Evolutionary conservation across 2,888 invertebrate genomes (phyloP), one percentile per base, ranked within the genome.

Genomic region (Adelognathus sp.): DNA sequence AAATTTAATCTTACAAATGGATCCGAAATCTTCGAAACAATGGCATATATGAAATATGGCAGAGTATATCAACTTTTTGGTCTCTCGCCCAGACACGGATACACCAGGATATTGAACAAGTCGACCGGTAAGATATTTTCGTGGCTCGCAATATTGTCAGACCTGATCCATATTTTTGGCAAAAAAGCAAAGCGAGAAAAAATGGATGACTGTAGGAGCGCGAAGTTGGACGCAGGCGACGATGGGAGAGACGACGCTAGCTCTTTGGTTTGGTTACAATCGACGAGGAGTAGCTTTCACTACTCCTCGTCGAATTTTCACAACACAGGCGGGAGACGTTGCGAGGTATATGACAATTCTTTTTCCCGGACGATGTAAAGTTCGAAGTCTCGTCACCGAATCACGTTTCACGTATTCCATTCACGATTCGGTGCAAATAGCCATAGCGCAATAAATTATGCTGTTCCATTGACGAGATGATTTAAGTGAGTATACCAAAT

Each of bases 1-100:
- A 93, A 93, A 93, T 93, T 94, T 95, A 95, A 95, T 95, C 94
- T 94, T 94, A 92, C 94, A 94, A 95, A 95, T 95, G 94, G 94
- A 92, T 91, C 90, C 92, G 92, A 92, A 91, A 91, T 91, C 91
- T 91, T 91, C 91, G 91, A 91, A 91, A 91, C 91, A 91, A 91
- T 91, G 89, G 90, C 90, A 90, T 91, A 90, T 90, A 90, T 90
- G 91, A 90, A 90, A 90, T 90, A 90, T 89, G 90, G 90, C 89
- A 86, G 85, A 88, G 88, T 90, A 90, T 89, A 89, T 90, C 90
- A 90, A 82, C 81, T 83, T 77, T 79, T 82, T 76, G 83, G 79
- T 66, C 41, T 21, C n/a, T n/a, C n/a, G n/a, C 44, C 63, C 39
- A 44, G 73, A 75, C 58, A 54, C 63, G 67, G 67, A 78, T 76